Evolutionary conservation across 2,888 invertebrate species (phyloP), one percentile per base, ranked within the genome.

Genomic region (Abscondita cerata): DNA sequence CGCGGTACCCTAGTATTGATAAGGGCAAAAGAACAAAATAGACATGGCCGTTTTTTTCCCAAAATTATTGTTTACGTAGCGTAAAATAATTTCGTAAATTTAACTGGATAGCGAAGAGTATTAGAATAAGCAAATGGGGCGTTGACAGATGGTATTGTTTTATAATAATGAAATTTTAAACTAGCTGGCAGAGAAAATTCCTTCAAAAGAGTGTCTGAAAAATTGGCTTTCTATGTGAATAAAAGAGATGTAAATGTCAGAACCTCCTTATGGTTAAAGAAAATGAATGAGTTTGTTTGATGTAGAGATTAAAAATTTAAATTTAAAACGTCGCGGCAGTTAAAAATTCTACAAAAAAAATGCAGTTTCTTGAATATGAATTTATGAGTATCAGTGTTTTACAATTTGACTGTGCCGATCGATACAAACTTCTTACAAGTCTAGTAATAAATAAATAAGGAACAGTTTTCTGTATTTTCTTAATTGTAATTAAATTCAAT

Each of bases 131-230:
- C 56, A 61, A 61, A 61, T 61, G 56, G 56, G 34, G 38, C 33
- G 56, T 52, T 61, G 61, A 61, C 56, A 61, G 56, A 61, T 52
- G 47, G 61, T 56, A 61, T 61, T 61, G 61, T 61, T 56, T 61
- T 61, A 61, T 46, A 56, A 52, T 61, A 61, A 61, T 61, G 55
- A 61, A 61, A 56, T 56, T 61, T 56, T 61, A 61, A 61, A 61
- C 52, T 51, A 55, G 61, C 56, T 47, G 56, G 51, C 56, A 52
- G 51, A 56, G 61, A 52, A 61, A 55, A 48, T 61, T 61, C 61
- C 40, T 47, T 56, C 54, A 60, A 59, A 60, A 34, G 53, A 60
- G 41, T 19, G 54, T 34, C 54, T 54, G 59, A 60, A 60, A 60
- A 60, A 60, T 60, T 54, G 54, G 53, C 59, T 53, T 59, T 41